phyloP scores from a whole-genome alignment of 2,888 invertebrate species.

The Pammene fasciana region DNA sequence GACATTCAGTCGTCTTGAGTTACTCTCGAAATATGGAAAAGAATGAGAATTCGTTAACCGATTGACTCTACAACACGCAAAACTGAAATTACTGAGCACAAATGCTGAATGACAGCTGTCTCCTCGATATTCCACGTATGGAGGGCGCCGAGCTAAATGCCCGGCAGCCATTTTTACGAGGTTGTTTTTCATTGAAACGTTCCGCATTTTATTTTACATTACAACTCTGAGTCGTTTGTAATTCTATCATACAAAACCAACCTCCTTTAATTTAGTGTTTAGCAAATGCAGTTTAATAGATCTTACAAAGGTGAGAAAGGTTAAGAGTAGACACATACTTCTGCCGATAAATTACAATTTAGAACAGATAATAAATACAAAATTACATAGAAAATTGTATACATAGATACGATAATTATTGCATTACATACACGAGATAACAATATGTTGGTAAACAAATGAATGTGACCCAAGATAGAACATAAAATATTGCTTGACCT shows the following conservation, averaged over 20 bases:
- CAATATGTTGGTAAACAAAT: too few species aligned
- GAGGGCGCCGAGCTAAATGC: slow-evolving; percentile 5
- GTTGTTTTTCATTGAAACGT: not conserved
- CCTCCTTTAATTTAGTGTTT: too few species aligned
- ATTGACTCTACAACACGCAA: slow-evolving; percentile 3
- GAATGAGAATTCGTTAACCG: not conserved
- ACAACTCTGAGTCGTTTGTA: not conserved
- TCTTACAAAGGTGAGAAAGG: too few species aligned
- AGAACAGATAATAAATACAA: too few species aligned
- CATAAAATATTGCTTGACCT: not conserved
- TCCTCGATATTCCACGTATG: slow-evolving; percentile 8
- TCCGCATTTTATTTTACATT: not conserved
- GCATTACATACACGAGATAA: too few species aligned
- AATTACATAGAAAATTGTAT: too few species aligned
- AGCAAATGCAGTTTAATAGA: too few species aligned
- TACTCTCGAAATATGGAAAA: not conserved
- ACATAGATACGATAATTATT: too few species aligned
- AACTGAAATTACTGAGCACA: not conserved
- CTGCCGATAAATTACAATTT: too few species aligned
- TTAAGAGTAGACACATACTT: too few species aligned
- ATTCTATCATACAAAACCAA: too few species aligned
- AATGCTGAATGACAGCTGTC: not conserved
- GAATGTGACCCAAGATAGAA: too few species aligned
- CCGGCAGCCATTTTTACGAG: not conserved
- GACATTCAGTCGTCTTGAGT: not conserved